Evolutionary conservation across 2,797 vertebrate genomes (phyloP).

Genomic region (Bothrops alternatus): DNA sequence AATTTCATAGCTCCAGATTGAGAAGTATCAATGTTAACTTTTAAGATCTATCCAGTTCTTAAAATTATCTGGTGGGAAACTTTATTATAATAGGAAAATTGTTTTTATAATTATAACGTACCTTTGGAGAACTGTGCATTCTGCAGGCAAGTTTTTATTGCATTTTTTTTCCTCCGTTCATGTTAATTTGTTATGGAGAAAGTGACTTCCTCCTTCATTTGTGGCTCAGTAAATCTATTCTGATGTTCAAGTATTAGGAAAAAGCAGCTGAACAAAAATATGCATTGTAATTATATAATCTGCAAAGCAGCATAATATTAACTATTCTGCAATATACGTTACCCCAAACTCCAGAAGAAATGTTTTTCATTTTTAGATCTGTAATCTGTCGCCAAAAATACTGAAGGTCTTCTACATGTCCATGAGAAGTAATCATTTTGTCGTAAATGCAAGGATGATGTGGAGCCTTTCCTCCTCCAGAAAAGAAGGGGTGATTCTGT

Average conservation of each 20-base stretch:
- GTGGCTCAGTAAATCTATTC: constrained; percentile 69
- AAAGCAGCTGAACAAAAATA: constrained; percentile 88
- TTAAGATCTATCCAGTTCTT: constrained; percentile 40
- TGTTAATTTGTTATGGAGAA: constrained; percentile 30
- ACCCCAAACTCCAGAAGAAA: constrained; percentile 75
- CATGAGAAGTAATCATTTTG: constrained; percentile 93
- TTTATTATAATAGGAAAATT: constrained; percentile 33
- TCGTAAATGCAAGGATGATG: constrained; percentile 91
- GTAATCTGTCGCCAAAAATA: constrained; percentile 82
- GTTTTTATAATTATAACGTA: constrained; percentile 40
- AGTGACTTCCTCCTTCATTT: constrained; percentile 45
- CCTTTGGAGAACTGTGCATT: constrained; percentile 39
- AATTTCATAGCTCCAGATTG: constrained; percentile 22
- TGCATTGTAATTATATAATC: constrained; percentile 71
- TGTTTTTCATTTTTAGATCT: constrained; percentile 67
- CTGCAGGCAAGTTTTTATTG: constrained; percentile 36
- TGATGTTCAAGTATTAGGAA: constrained; percentile 73
- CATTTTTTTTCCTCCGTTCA: constrained; percentile 40
- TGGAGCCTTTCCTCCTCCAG: constrained; percentile 86
- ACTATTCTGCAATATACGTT: constrained; percentile 83
- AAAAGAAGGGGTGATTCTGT: constrained; percentile 84
- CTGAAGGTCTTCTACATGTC: constrained; percentile 79
- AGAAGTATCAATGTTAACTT: constrained; percentile 32
- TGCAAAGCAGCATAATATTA: constrained; percentile 84
- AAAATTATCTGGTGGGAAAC: constrained; percentile 31